phyloP scores from a whole-genome alignment of 2,113 vertebrate species.

The Lophius piscatorius region DNA sequence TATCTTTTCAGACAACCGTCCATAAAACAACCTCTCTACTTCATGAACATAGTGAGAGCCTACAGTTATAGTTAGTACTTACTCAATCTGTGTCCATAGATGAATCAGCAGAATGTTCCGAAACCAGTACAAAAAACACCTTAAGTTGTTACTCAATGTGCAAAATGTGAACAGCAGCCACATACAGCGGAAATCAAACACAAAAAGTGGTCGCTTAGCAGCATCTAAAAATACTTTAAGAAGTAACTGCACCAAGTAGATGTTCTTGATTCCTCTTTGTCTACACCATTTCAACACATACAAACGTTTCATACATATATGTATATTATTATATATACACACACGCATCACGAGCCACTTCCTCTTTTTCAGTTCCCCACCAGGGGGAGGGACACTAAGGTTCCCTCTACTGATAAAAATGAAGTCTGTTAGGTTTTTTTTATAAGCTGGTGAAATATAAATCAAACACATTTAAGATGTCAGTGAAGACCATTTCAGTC shows the following conservation, averaged over 20 bases:
- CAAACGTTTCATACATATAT: constrained; percentile 6
- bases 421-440: background rate
- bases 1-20: no score
- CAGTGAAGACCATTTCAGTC: background rate
- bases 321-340: no score
- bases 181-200: constrained; percentile 50
- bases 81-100: constrained; percentile 71
- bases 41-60: background rate
- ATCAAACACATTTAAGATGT: background rate
- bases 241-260: background rate
- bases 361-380: constrained; percentile 66
- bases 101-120: constrained; percentile 58
- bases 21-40: no score
- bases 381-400: constrained; percentile 5
- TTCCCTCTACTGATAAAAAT: background rate
- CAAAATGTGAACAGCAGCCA: constrained; percentile 54
- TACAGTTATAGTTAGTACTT: no score
- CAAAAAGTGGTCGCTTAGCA: constrained; percentile 38
- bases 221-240: constrained; percentile 14
- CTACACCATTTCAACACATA: constrained; percentile 38
- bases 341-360: constrained; percentile 43
- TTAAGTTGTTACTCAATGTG: constrained; percentile 54
- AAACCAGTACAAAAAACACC: constrained; percentile 57
- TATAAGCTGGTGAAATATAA: background rate
- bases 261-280: constrained; percentile 66